Evolutionary conservation across 2,888 invertebrate species (phyloP).

Genomic region (Lepidonotus clava): DNA sequence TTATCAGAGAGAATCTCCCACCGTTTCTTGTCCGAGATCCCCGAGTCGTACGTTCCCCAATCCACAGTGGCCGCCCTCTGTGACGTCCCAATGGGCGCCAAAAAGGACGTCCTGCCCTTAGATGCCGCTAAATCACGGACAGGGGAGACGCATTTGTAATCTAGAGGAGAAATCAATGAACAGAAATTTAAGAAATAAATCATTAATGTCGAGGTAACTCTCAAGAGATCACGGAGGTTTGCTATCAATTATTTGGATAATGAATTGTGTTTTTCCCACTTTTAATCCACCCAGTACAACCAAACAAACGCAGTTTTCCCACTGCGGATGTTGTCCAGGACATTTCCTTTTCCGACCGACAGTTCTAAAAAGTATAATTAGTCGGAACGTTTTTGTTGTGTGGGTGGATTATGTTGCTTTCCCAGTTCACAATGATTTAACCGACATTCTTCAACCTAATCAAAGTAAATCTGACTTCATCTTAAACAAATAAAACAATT

Average conservation of each 20-base stretch:
- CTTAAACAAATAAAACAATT: no score
- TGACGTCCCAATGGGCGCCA: not conserved
- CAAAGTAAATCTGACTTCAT: no score
- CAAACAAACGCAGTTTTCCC: not conserved
- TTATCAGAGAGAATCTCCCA: not conserved
- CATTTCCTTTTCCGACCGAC: not conserved
- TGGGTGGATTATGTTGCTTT: not conserved
- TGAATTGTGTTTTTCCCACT: not conserved
- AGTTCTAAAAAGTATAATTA: not conserved
- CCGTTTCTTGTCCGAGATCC: not conserved
- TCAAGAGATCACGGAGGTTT: constrained; percentile 17
- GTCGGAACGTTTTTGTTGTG: not conserved
- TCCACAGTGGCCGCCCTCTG: no score
- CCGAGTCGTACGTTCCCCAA: no score
- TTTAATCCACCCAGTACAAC: not conserved
- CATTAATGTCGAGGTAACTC: constrained; percentile 26
- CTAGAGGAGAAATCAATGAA: constrained; percentile 13
- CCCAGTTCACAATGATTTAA: not conserved
- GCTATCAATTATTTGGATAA: constrained; percentile 39
- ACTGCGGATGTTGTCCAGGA: not conserved
- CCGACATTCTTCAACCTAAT: not conserved
- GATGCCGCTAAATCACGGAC: not conserved
- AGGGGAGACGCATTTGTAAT: not conserved
- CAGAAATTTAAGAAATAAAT: not conserved
- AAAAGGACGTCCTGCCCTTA: not conserved